Conservation (phyloP, 2,113 vertebrate species). For the Hoplias malabaricus region DNA sequence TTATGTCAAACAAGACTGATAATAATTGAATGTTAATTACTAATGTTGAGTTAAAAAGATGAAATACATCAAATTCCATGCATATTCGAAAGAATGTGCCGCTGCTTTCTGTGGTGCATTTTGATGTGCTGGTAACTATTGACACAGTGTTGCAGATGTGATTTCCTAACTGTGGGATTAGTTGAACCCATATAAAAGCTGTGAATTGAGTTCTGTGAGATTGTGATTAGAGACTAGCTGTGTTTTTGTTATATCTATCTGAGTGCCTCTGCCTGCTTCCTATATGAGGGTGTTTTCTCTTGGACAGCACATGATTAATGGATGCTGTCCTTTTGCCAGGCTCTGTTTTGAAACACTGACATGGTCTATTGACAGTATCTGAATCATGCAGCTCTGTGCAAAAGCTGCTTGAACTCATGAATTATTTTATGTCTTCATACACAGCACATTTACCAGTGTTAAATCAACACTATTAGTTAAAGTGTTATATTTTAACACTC, state of each 20-base stretch:
- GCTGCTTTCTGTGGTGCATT: not conserved
- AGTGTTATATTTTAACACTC: too few species aligned
- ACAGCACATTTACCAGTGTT: not conserved
- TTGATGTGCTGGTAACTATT: not conserved
- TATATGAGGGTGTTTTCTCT: conserved; percentile 59
- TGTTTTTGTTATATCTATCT: conserved; percentile 33
- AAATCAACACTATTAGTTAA: too few species aligned
- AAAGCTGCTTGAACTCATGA: conserved; percentile 27
- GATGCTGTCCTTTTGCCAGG: conserved; percentile 49
- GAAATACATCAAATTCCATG: not conserved
- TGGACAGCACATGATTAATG: conserved; percentile 63
- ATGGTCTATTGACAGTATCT: conserved; percentile 66
- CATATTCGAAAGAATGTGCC: not conserved
- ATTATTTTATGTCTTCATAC: conserved; percentile 17
- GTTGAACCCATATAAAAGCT: not conserved
- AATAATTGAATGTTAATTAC: too few species aligned
- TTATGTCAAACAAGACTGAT: too few species aligned
- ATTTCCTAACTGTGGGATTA: not conserved
- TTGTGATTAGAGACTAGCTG: conserved; percentile 19
- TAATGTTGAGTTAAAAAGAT: too few species aligned
- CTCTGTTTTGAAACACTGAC: conserved; percentile 59
- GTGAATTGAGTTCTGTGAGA: conserved; percentile 18
- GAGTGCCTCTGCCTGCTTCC: conserved; percentile 23
- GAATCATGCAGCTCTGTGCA: conserved; percentile 61
- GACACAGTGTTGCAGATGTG: not conserved